Evolutionary conservation across 2,888 invertebrate species (phyloP).

Genomic region (Euspilapteryx auroguttella): DNA sequence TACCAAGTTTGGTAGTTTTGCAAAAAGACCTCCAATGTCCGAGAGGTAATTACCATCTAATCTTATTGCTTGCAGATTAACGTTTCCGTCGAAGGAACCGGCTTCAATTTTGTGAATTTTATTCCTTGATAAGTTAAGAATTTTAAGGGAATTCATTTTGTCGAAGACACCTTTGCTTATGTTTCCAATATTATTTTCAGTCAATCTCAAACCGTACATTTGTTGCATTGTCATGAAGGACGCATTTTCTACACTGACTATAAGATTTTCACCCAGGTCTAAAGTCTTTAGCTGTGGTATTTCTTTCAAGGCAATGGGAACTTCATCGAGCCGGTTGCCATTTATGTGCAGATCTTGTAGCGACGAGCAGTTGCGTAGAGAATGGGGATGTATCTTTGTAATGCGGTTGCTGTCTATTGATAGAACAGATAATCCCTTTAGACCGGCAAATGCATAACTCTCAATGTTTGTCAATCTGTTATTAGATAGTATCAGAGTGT

Average conservation of each 20-base stretch:
- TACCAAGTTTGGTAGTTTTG: slow-evolving; percentile 77
- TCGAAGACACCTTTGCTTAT: slow-evolving; percentile 79
- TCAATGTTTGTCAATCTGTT: slow-evolving; percentile 77
- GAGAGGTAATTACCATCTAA: slow-evolving; percentile 80
- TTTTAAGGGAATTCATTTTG: slow-evolving; percentile 76
- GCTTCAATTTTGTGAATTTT: slow-evolving; percentile 78
- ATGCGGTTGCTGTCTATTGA: slow-evolving; percentile 82
- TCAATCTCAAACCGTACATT: slow-evolving; percentile 78
- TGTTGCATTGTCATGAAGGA: slow-evolving; percentile 81
- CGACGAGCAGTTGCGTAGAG: slow-evolving; percentile 77
- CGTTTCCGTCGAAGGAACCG: slow-evolving; percentile 76
- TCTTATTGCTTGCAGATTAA: slow-evolving; percentile 77
- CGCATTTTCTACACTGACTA: slow-evolving; percentile 74
- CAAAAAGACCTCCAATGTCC: slow-evolving; percentile 78
- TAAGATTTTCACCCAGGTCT: slow-evolving; percentile 84
- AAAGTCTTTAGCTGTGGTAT: slow-evolving; percentile 77
- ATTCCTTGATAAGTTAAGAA: slow-evolving; percentile 82
- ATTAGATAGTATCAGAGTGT: slow-evolving; percentile 79
- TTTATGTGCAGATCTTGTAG: slow-evolving; percentile 82
- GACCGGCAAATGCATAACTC: slow-evolving; percentile 74
- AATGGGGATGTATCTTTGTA: slow-evolving; percentile 71
- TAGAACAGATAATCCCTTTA: slow-evolving; percentile 74
- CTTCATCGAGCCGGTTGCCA: slow-evolving; percentile 75
- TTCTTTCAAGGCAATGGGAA: slow-evolving; percentile 73
- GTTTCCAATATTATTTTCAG: slow-evolving; percentile 82